phyloP scores from a whole-genome alignment of 2,113 vertebrate genomes.

The Mastomys natalensis region DNA sequence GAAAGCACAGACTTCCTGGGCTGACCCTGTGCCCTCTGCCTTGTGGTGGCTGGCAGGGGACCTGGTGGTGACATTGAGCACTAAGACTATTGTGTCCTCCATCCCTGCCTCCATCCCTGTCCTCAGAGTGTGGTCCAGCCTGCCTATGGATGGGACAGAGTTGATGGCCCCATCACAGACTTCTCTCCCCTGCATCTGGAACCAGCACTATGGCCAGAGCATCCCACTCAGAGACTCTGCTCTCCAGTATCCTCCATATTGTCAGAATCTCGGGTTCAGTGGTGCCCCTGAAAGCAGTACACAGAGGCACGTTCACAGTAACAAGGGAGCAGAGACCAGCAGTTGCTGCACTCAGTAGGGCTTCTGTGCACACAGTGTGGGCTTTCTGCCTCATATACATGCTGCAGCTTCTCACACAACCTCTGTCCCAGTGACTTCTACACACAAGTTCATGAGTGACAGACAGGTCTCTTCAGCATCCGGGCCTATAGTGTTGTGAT shows the following conservation, averaged over 20 bases:
- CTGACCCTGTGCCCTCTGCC: neutral
- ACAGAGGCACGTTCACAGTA: accelerated
- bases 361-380: neutral
- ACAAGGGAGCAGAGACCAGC: neutral
- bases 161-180: neutral
- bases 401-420: neutral
- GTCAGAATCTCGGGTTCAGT: too few relatives aligned
- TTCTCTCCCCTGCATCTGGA: neutral
- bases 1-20: neutral
- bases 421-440: neutral
- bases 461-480: neutral
- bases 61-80: neutral
- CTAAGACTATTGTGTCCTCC: neutral
- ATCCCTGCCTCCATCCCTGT: too few relatives aligned
- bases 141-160: neutral
- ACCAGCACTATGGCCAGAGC: neutral
- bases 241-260: neutral
- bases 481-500: neutral
- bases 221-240: too few relatives aligned
- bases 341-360: neutral
- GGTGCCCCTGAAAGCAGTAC: neutral
- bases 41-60: neutral
- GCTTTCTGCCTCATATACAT: neutral
- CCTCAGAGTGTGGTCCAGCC: neutral
- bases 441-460: neutral